Conservation (phyloP, 2,797 vertebrate genomes). For the Alosa sapidissima region DNA sequence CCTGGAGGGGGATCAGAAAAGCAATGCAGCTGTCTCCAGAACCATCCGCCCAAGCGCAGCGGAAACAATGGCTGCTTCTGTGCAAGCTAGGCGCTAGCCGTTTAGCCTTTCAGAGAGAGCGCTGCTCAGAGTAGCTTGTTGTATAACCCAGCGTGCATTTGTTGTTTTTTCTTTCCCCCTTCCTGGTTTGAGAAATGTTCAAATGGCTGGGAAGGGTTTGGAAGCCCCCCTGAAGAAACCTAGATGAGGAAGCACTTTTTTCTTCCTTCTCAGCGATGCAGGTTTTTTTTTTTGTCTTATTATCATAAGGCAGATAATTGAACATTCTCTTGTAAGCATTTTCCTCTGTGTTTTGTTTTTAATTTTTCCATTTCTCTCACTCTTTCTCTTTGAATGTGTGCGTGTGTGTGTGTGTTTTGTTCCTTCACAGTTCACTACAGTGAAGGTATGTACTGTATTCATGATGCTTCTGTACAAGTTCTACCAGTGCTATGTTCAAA, state of each 20-base stretch:
- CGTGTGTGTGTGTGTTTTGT: not conserved
- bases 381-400: too few species aligned
- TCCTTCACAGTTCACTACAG: not conserved
- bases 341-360: not conserved
- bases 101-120: not conserved
- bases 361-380: too few species aligned
- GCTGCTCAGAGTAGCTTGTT: not conserved
- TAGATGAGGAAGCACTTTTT: not conserved
- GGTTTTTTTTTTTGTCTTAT: not conserved
- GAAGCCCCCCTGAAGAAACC: not conserved
- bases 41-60: conserved; percentile 53
- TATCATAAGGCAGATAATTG: not conserved
- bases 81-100: not conserved
- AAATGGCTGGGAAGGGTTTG: not conserved
- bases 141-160: not conserved
- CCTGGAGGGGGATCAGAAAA: conserved; percentile 53
- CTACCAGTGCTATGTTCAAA: not conserved
- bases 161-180: not conserved
- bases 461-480: not conserved
- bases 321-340: not conserved
- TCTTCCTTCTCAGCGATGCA: not conserved
- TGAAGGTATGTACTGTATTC: not conserved
- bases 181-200: not conserved
- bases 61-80: not conserved
- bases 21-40: conserved; percentile 58